phyloP scores from a whole-genome alignment of 2,113 vertebrate genomes.

The Mobula birostris region DNA sequence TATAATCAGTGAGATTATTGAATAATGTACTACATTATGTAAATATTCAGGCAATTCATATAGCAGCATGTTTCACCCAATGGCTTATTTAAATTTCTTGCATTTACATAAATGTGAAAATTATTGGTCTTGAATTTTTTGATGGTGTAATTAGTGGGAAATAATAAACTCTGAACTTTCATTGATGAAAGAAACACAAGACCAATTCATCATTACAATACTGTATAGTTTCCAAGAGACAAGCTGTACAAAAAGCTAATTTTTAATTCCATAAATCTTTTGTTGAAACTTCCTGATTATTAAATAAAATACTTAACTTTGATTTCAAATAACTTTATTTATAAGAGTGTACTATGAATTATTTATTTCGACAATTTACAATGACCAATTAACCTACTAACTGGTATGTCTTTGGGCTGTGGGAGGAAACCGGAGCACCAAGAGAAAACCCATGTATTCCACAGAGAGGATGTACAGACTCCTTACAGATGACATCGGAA shows the following conservation, averaged over 20 bases:
- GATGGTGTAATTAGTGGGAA: background rate
- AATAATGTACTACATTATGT: background rate
- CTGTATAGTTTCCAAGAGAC: background rate
- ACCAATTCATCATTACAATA: background rate
- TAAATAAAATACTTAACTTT: background rate
- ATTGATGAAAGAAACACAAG: background rate
- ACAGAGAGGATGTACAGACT: no score
- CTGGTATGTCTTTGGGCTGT: no score
- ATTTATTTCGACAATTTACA: background rate
- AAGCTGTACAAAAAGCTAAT: background rate
- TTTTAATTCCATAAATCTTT: background rate
- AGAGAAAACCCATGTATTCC: no score
- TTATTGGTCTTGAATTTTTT: background rate
- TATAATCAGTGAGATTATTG: background rate
- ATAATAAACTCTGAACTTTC: background rate
- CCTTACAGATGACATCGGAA: no score
- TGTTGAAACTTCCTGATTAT: background rate
- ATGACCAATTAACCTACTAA: no score
- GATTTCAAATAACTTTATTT: background rate
- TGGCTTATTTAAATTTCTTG: background rate
- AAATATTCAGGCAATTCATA: background rate
- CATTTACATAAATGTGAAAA: slow-evolving; percentile 1
- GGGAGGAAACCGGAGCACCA: no score
- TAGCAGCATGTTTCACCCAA: background rate
- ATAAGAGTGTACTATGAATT: background rate